A percentile compares a stretch with the other conserved stretches of the same genome.
Conservation (phyloP, 1,140 invertebrate species). For the Tenebrio molitor region DNA sequence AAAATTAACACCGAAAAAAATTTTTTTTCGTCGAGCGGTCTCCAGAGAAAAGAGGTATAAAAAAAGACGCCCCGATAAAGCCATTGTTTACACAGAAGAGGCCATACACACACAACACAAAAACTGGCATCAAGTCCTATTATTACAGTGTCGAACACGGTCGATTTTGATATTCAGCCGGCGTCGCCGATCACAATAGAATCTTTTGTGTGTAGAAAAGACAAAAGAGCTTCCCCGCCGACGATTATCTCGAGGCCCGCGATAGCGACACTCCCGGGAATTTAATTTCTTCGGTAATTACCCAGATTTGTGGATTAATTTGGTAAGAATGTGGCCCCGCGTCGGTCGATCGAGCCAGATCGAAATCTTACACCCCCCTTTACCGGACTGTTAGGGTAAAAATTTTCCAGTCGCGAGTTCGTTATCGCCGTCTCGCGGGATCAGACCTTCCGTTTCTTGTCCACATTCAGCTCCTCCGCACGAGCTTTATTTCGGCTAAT, state of each 20-base stretch:
- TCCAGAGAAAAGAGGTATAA: too few species aligned
- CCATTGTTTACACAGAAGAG: not conserved
- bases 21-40: too few species aligned
- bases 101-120: slow-evolving; percentile 10
- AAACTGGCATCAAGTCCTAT: not conserved
- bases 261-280: slow-evolving; percentile 17
- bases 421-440: too few species aligned
- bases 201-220: slow-evolving; percentile 1
- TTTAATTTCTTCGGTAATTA: slow-evolving; percentile 34
- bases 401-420: too few species aligned
- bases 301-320: slow-evolving; percentile 35
- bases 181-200: slow-evolving; percentile 22
- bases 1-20: too few species aligned
- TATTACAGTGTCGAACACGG: slow-evolving; percentile 28
- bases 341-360: not conserved
- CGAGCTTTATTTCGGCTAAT: too few species aligned
- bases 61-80: not conserved
- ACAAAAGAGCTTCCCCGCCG: not conserved
- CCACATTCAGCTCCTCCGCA: too few species aligned
- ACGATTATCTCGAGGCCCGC: slow-evolving; percentile 9
- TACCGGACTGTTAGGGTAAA: too few species aligned
- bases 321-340: not conserved
- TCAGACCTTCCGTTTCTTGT: too few species aligned
- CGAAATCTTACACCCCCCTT: not conserved
- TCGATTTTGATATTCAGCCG: slow-evolving; percentile 21